These are phyloP conservation scores for Leptura quadrifasciata DNA, from an alignment of 2,888 invertebrate genomes.

Conservation along the genomic window DNA sequence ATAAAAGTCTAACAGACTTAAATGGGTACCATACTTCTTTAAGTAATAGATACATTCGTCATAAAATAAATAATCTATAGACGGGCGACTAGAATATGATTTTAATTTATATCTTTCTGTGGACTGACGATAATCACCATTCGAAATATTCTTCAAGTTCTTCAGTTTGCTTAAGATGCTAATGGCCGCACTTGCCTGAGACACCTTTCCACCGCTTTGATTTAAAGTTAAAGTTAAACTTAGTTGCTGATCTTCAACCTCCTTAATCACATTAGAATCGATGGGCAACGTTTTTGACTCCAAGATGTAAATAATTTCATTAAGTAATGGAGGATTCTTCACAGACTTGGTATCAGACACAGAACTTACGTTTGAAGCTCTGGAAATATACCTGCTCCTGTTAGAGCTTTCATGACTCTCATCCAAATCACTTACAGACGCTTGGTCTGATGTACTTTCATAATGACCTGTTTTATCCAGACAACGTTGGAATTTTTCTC, in stretches of 20 bases:
- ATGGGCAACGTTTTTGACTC: constrained; percentile 79
- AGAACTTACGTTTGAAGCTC: constrained; percentile 50
- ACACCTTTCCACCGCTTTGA: constrained; percentile 54
- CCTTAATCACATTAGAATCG: constrained; percentile 74
- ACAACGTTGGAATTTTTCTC: constrained; percentile 74
- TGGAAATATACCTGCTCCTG: constrained; percentile 52
- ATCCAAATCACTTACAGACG: constrained; percentile 57
- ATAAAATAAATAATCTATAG: constrained; percentile 78
- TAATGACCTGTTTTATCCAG: constrained; percentile 73
- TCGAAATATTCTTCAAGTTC: constrained; percentile 72
- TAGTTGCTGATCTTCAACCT: constrained; percentile 70
- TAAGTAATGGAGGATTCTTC: constrained; percentile 81
- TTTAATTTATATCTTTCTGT: constrained; percentile 45
- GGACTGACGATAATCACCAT: constrained; percentile 68
- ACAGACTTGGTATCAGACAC: constrained; percentile 75
- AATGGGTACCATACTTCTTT: constrained; percentile 85
- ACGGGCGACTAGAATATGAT: constrained; percentile 52
- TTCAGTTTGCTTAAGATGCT: constrained; percentile 73
- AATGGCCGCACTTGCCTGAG: constrained; percentile 74
- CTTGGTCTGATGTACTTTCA: constrained; percentile 62
- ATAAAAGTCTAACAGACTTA: constrained; percentile 85
- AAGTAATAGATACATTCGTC: constrained; percentile 90
- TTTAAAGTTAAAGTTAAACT: constrained; percentile 63
- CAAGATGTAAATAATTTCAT: constrained; percentile 82
- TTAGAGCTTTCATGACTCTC: constrained; percentile 53